A percentile compares a stretch with the other conserved stretches of the same genome.
These are phyloP conservation scores for Nesometra sesokonis DNA, from an alignment of 35 echinoderm and acorn worm genomes.

Conservation along the genomic window DNA sequence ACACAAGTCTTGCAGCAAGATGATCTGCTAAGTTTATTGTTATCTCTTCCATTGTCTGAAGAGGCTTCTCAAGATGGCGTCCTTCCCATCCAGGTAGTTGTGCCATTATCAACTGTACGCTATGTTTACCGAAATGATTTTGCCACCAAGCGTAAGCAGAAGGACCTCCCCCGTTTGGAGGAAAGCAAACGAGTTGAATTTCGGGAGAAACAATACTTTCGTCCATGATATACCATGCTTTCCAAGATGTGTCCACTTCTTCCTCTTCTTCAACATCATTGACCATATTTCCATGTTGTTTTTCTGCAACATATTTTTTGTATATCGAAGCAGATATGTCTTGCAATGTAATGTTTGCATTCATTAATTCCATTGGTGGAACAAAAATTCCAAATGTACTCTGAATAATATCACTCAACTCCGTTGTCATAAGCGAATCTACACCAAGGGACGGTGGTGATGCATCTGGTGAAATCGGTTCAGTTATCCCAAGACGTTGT, in stretches of 20 bases:
- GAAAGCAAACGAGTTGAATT: conserved; percentile 27
- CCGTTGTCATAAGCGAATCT: conserved; percentile 46
- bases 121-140: background rate
- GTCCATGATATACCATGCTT: background rate
- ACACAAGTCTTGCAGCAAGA: background rate
- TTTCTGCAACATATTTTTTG: conserved; percentile 32
- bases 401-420: conserved; percentile 16
- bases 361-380: conserved; percentile 39
- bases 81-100: conserved; percentile 48
- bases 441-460: conserved; percentile 26
- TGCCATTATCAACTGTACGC: conserved; percentile 20
- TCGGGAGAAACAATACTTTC: background rate
- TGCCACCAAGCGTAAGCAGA: conserved; percentile 20
- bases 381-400: conserved; percentile 33
- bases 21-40: background rate
- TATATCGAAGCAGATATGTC: conserved; percentile 54
- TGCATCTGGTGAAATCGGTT: conserved; percentile 4
- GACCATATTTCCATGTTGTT: conserved; percentile 21
- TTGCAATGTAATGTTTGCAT: conserved; percentile 32
- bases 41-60: background rate
- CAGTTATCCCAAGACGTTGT: conserved; percentile 28
- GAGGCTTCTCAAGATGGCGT: conserved; percentile 13
- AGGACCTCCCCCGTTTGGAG: conserved; percentile 35
- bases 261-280: conserved; percentile 4
- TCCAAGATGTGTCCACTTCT: background rate